Conservation (phyloP, 1,140 invertebrate species). For the Periplaneta americana region DNA sequence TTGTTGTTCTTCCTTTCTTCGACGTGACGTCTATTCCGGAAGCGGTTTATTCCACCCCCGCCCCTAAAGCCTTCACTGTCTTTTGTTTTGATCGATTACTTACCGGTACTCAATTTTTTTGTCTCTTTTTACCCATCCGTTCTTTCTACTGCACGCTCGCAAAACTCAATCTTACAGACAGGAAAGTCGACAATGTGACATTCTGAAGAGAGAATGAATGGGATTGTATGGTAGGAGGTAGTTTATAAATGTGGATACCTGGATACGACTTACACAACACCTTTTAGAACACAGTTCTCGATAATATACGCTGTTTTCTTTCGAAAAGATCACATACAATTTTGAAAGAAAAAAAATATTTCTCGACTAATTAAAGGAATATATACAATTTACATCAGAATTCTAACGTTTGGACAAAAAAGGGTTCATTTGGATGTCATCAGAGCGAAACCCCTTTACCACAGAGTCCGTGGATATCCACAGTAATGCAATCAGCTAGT, state of each 20-base stretch:
- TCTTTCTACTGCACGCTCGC: not conserved
- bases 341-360: too few species aligned
- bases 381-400: too few species aligned
- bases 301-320: too few species aligned
- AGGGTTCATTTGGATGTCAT: too few species aligned
- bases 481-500: too few species aligned
- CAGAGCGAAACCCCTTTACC: too few species aligned
- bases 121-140: not conserved
- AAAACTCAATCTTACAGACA: not conserved
- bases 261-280: not conserved
- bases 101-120: not conserved
- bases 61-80: not conserved
- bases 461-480: too few species aligned
- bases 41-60: not conserved
- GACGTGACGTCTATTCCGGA: not conserved
- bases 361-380: too few species aligned
- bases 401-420: too few species aligned
- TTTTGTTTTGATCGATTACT: conserved; percentile 16
- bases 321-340: too few species aligned
- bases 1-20: not conserved
- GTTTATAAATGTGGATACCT: not conserved
- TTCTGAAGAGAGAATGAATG: not conserved
- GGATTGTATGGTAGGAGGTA: too few species aligned
- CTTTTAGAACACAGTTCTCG: too few species aligned
- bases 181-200: not conserved